Evolutionary conservation across 1,140 invertebrate genomes (phyloP), one percentile per base, ranked within the genome.

Genomic region (Lysiphlebus fabarum): DNA sequence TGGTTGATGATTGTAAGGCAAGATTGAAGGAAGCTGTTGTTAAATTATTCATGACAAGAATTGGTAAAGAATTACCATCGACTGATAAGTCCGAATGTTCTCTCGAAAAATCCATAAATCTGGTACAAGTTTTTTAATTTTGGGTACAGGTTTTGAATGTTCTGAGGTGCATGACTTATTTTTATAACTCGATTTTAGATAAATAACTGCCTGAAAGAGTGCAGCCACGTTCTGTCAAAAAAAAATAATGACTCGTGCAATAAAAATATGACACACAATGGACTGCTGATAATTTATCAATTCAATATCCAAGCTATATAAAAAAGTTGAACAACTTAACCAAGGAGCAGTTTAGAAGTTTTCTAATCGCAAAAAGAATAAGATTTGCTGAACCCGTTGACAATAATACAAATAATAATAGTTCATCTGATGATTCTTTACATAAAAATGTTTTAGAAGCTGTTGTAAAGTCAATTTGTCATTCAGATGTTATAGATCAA

Each of bases 1-100:
- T 89, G 66, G 85, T 88, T 78, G 78, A 69, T 67, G 73, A 80
- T 65, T 73, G 65, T 60, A 47, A 67, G 61, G 56, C 65, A 50
- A 68, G 78, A 65, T 51, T 81, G 14, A 73, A 70, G 63, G 79
- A 81, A 70, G 70, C 77, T 45, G 61, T 81, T 50, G 77, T 79
- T n/a, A 76, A 79, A 65, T 65, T 81, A 49, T 44, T 81, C 59
- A 54, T 76, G 11, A 70, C 72, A 36, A 68, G 61, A 49, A 65
- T 79, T 40, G 75, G 73, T 36, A 57, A 68, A 56, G 54, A 56
- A 34, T 26, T 73, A 26, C 59, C 65, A 10, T 57, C 62, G 33
- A 41, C 51, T 50, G 58, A 71, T 26, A 54, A 68, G 57, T 42
- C 57, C 40, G 47, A 62, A 42, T 63, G 56, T 48, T 59, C 69